Base-by-base conservation (phyloP, 2,888 invertebrate species). In the Gastracanthus pulcherrimus region DNA sequence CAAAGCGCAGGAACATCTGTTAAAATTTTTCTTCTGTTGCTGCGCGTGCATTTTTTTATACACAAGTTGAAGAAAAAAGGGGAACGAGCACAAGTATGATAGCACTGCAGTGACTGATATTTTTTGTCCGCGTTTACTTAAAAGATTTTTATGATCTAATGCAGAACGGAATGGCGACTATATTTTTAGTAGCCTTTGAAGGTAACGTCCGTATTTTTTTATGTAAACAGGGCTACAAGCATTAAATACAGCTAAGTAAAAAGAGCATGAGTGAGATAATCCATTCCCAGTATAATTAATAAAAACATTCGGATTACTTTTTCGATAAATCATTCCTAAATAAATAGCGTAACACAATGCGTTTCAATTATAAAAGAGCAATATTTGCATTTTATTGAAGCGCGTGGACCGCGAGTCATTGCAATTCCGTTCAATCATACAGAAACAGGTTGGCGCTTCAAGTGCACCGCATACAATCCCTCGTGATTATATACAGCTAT, bases 391-490 rank as follows among this genome's bases (percentile, higher is more conserved):
- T 66, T 55, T 72, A 78, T 51, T 7, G 19, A 3, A 48, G 19
- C 16, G 36, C n/a, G n/a, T n/a, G n/a, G n/a, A n/a, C 36, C 31
- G 41, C 60, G 66, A 62, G 51, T 38, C 48, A 64, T 64, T 34
- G 41, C 41, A 38, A 67, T 70, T 75, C 69, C 66, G 64, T 48
- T 81, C 71, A 81, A 76, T 81, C 66, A 76, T 66, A 81, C 45
- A 67, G 76, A 67, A 66, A 72, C 72, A 67, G 71, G 76, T 76
- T 77, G 77, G 19, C 71, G 41, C 51, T 67, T 74, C 72, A 58
- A 81, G 81, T 64, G 41, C 51, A 69, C 29, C 51, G 69, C 69
- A 78, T 51, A 81, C 77, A 78, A 76, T 62, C 41, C 36, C 60
- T 34, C 29, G 58, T 60, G 67, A 77, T 72, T 81, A 78, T 78